Base-by-base conservation (phyloP, 2,113 vertebrate genomes). In the Ia io region DNA sequence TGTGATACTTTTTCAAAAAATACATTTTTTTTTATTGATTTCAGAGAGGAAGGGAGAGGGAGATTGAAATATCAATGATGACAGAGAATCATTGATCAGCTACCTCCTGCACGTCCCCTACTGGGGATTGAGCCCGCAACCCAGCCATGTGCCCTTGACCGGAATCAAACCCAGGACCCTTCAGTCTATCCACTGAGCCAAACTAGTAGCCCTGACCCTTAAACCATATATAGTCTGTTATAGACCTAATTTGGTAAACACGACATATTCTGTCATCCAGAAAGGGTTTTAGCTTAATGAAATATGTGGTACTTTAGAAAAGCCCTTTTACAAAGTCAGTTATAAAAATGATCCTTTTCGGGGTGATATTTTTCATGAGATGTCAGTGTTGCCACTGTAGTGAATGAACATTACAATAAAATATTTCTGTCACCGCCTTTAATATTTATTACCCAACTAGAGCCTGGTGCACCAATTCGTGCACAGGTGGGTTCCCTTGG, bases 271-370 rank as follows among this genome's bases (percentile, higher is more conserved):
- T 74, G 56, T 71, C 23, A 93, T 3, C 28, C n/a, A 56, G 74
- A 73, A 49, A 74, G 28, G 76, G 49, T 71, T 32, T 93, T 69
- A 91, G 77, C 47, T 85, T 95, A 97, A n/a, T 91, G n/a, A 84
- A 85, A 69, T 42, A 42, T 9, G 30, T 74, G 40, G 37, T n/a
- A 93, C 32, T 56, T 65, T 3, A 70, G 67, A 53, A 94, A 76
- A 71, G 37, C 0, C 2, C 76, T 86, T 92, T 84, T 37, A 40
- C 77, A 63, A 79, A 85, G 37, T 84, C n/a, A 56, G 25, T 84
- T 93, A 73, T 61, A n/a, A 94, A 94, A 88, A 88, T 74, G 13
- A 59, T 17, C 49, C 49, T 77, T 74, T 80, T 79, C 18, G 1
- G 2, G 17, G 40, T 76, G 42, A 74, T 71, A 70, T 56, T 78